phyloP scores from a whole-genome alignment of 2,113 vertebrate genomes.

The Laterallus jamaicensis region DNA sequence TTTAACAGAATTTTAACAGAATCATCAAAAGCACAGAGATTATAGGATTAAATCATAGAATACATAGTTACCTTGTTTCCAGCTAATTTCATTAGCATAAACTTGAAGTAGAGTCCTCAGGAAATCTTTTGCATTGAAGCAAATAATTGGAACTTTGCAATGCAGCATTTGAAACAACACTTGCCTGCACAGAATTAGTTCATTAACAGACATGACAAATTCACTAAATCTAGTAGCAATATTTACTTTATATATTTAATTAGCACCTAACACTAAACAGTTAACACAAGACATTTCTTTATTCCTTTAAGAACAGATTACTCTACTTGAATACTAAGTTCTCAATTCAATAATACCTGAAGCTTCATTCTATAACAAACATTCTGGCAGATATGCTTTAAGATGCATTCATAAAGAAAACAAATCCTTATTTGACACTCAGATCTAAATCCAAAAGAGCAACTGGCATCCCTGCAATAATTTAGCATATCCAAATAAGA shows the following conservation, averaged over 20 bases:
- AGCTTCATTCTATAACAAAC: background rate
- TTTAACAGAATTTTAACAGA: background rate
- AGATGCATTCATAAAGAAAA: background rate
- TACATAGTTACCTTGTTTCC: slow-evolving; percentile 80
- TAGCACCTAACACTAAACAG: background rate
- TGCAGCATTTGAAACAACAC: slow-evolving; percentile 78
- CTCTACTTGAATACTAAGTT: background rate
- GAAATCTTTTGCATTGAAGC: slow-evolving; percentile 91
- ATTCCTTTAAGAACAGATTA: background rate
- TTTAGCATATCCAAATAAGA: background rate
- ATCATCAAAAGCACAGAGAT: background rate
- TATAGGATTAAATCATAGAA: background rate
- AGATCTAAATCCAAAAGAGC: background rate
- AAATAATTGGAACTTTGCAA: slow-evolving; percentile 76
- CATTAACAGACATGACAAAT: background rate
- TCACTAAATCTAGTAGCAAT: too few species aligned
- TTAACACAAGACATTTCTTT: background rate
- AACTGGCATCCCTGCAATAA: background rate
- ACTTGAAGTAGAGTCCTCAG: slow-evolving; percentile 79
- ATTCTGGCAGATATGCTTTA: background rate
- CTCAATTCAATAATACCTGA: background rate
- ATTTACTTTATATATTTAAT: background rate
- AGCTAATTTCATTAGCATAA: slow-evolving; percentile 72
- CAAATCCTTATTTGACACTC: background rate
- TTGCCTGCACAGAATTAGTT: slow-evolving; percentile 70